phyloP scores from a whole-genome alignment of 2,888 invertebrate genomes.

The Acronicta alni region DNA sequence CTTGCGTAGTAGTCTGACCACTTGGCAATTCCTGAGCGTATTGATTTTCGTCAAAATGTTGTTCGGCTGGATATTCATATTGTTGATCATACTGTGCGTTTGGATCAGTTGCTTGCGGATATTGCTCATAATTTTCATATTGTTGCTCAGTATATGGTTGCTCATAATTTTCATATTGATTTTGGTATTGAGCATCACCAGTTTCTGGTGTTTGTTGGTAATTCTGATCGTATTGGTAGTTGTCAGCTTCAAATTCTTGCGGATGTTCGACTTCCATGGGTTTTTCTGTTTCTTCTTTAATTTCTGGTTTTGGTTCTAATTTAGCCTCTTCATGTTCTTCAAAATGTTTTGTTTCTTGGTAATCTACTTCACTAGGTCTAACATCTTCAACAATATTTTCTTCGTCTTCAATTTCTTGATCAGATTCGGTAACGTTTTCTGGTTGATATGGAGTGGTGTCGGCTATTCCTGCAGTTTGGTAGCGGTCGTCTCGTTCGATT shows the following conservation, averaged over 20 bases:
- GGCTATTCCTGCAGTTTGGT: conserved; percentile 67
- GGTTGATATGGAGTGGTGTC: conserved; percentile 55
- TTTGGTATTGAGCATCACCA: conserved; percentile 56
- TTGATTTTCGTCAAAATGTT: conserved; percentile 72
- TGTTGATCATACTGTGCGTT: conserved; percentile 62
- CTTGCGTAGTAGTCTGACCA: conserved; percentile 22
- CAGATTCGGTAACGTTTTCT: conserved; percentile 24
- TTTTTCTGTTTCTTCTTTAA: conserved; percentile 53
- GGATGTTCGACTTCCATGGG: conserved; percentile 64
- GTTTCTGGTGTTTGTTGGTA: conserved; percentile 55
- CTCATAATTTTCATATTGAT: conserved; percentile 63
- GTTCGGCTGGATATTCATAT: conserved; percentile 72
- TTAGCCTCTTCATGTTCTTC: conserved; percentile 48
- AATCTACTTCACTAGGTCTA: conserved; percentile 30
- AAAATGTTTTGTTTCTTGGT: conserved; percentile 41
- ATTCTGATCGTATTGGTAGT: conserved; percentile 67
- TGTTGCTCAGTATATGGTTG: conserved; percentile 53
- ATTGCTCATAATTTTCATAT: conserved; percentile 66
- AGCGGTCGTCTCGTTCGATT: conserved; percentile 62
- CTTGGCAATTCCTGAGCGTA: conserved; percentile 62
- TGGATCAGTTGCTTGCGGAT: conserved; percentile 64
- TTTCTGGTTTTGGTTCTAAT: conserved; percentile 37
- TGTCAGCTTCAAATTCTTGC: conserved; percentile 52
- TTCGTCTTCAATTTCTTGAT: conserved; percentile 26
- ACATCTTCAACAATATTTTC: conserved; percentile 38